Base-by-base conservation (phyloP, 2,113 vertebrate species). In the Felis chaus region DNA sequence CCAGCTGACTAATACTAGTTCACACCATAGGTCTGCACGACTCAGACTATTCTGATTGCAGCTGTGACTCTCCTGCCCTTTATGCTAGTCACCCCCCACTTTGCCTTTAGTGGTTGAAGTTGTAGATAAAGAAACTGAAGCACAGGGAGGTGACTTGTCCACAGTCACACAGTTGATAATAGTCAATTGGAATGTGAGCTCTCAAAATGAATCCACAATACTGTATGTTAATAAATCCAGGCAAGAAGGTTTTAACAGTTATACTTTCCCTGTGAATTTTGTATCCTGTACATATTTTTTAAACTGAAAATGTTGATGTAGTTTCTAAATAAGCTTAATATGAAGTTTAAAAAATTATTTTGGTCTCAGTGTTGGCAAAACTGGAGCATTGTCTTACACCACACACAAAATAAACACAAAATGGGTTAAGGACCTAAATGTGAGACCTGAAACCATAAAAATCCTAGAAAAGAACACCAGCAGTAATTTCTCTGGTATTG, bases 301-400 rank as follows among this genome's bases (percentile, higher is more conserved):
- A 21, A 74, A 87, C 33, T 69, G 3, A 91, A 82, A 48, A 83
- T 50, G 4, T 79, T 73, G 39, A 61, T 10, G 78, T 36, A 69
- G 29, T 7, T 89, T 97, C 69, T 87, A 96, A 90, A 57, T 96
- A 48, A 48, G 7, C 41, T 74, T 85, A 18, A 63, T 39, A 83
- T n/a, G 19, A 68, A 48, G 13, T 68, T 71, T 69, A 8, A 61
- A 53, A 92, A 80, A 91, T 5, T 41, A 29, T 69, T 88, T 88
- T 80, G 21, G 2, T 79, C 31, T 79, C 57, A 2, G 14, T 48
- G 14, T 76, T 76, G 23, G 73, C 41, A 48, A 74, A 74, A 74
- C 39, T 74, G 71, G 13, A 74, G 39, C 71, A 27, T 74, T 74
- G 13, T 74, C 39, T 74, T 27, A 41, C 23, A 74, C 39, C 39